A percentile compares a stretch with the other conserved stretches of the same genome.
These are phyloP conservation scores for Ploceus nigricollis DNA, from an alignment of 2,113 vertebrate species.

Conservation along the genomic window DNA sequence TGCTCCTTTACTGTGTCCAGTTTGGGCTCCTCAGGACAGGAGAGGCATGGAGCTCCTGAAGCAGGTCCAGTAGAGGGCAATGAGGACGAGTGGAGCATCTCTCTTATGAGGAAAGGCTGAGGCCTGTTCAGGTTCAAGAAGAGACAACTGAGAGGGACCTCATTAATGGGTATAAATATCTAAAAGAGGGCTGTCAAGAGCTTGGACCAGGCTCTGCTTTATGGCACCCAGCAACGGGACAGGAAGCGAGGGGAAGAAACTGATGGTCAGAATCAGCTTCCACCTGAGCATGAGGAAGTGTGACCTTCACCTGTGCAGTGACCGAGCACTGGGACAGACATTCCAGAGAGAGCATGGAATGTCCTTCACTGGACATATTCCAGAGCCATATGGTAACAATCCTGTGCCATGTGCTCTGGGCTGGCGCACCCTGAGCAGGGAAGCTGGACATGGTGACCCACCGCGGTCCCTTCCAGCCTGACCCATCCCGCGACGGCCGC, in stretches of 20 bases:
- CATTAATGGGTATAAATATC: no score
- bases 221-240: rapidly evolving
- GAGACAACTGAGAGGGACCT: rapidly evolving
- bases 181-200: neutral
- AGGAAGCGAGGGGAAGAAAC: neutral
- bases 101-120: neutral
- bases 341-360: rapidly evolving
- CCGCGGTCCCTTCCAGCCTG: neutral
- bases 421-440: neutral
- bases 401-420: neutral
- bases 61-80: neutral
- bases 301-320: neutral
- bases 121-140: neutral
- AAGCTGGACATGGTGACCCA: no score
- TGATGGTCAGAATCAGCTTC: neutral
- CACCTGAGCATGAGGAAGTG: neutral
- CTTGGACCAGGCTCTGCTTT: neutral
- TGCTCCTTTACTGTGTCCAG: neutral
- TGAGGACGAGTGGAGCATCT: no score
- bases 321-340: neutral
- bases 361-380: neutral
- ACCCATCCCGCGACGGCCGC: rapidly evolving
- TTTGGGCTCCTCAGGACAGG: neutral
- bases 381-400: neutral
- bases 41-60: neutral